Evolutionary conservation across 2,797 vertebrate species (phyloP).

Genomic region (Odontamblyopus rebecca): DNA sequence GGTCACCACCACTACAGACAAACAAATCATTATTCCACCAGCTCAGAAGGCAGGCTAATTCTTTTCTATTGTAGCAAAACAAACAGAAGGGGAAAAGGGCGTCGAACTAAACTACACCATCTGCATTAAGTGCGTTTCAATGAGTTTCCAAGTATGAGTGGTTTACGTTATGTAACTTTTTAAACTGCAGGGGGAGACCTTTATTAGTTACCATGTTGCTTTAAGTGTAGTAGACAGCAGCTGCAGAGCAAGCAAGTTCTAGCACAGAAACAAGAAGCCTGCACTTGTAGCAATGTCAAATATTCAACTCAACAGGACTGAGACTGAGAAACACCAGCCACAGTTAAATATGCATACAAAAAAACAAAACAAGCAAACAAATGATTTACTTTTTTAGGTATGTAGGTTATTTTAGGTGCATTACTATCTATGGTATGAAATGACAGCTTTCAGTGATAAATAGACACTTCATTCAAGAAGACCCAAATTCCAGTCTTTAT

Average conservation of each 20-base stretch:
- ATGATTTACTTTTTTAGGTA: neutral
- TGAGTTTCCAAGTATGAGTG: conserved; percentile 19
- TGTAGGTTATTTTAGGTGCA: neutral
- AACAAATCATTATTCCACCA: conserved; percentile 50
- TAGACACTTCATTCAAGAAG: conserved; percentile 7
- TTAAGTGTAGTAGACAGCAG: conserved; percentile 57
- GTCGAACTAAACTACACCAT: neutral
- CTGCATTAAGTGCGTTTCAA: neutral
- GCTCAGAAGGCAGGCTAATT: conserved; percentile 35
- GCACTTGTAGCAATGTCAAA: conserved; percentile 59
- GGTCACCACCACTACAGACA: conserved; percentile 37
- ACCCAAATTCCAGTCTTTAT: conserved; percentile 25
- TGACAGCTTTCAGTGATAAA: neutral
- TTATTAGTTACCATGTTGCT: conserved; percentile 22
- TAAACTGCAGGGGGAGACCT: conserved; percentile 21
- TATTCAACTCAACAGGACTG: conserved; percentile 33
- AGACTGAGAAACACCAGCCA: conserved; percentile 5
- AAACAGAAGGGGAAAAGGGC: conserved; percentile 3
- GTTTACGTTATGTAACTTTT: conserved; percentile 7
- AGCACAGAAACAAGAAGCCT: conserved; percentile 54
- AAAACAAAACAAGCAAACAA: no score
- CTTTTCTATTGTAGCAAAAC: conserved; percentile 28
- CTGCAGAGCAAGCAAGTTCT: conserved; percentile 48
- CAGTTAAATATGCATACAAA: neutral
- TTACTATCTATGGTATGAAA: neutral